Percentiles rank a stretch among this genome's conserved stretches.
Conservation (phyloP, 2,113 vertebrate genomes). For the Brachyistius frenatus region DNA sequence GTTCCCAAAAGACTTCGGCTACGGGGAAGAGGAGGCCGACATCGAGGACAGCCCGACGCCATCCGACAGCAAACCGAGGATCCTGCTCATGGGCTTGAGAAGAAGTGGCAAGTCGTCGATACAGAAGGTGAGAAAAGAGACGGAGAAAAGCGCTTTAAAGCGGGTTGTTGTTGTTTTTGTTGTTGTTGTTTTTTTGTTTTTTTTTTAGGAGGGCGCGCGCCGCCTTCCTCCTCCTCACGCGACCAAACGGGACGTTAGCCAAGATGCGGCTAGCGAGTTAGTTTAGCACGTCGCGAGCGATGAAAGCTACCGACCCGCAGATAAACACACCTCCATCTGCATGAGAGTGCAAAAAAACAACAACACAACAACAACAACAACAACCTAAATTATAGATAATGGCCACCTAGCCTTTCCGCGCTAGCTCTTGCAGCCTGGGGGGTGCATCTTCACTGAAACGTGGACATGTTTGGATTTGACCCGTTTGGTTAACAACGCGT, state of each 20-base stretch:
- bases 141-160: no score
- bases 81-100: slow-evolving; percentile 95
- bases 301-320: neutral
- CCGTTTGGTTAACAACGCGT: slow-evolving; percentile 44
- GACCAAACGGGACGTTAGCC: slow-evolving; percentile 45
- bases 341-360: neutral
- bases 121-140: slow-evolving; percentile 90
- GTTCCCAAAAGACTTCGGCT: slow-evolving; percentile 96
- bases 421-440: neutral
- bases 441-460: slow-evolving; percentile 43
- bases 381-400: neutral
- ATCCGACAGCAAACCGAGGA: slow-evolving; percentile 94
- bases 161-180: no score
- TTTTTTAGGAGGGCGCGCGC: slow-evolving; percentile 1
- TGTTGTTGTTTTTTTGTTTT: slow-evolving; percentile 30
- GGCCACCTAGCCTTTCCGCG: neutral
- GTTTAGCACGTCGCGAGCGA: slow-evolving; percentile 46
- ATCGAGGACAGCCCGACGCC: slow-evolving; percentile 87
- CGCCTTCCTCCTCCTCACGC: slow-evolving; percentile 26
- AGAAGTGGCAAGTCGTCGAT: slow-evolving; percentile 98
- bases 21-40: slow-evolving; percentile 94
- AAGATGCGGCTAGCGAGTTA: slow-evolving; percentile 48
- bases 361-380: neutral
- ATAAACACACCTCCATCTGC: neutral
- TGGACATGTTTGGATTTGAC: slow-evolving; percentile 60